Percentiles rank a stretch among this genome's conserved stretches.
phyloP scores from a whole-genome alignment of 2,113 vertebrate genomes.

The Pseudorhombus dupliciocellatus region DNA sequence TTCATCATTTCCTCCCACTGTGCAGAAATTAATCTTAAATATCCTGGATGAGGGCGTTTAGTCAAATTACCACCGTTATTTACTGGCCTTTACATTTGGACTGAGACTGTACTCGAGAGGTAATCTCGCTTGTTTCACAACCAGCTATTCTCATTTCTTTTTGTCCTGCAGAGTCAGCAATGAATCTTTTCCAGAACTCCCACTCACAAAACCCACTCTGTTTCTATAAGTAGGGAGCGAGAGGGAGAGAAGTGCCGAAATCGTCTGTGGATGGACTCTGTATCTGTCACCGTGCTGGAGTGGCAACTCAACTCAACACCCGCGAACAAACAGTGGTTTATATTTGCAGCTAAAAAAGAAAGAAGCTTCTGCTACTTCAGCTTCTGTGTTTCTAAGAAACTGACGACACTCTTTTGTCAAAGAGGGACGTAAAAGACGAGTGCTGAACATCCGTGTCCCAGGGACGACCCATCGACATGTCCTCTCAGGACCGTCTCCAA shows the following conservation, averaged over 20 bases:
- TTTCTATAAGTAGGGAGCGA: slow-evolving; percentile 59
- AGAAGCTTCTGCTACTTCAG: too few species aligned
- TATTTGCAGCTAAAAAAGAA: too few species aligned
- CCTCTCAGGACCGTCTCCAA: slow-evolving; percentile 3
- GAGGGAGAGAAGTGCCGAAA: slow-evolving; percentile 48
- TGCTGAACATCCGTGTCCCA: not conserved
- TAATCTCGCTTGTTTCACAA: not conserved
- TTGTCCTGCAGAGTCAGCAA: slow-evolving; percentile 61
- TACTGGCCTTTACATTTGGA: too few species aligned
- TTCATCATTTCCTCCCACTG: too few species aligned
- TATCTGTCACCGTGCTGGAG: slow-evolving; percentile 45
- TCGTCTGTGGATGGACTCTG: slow-evolving; percentile 49
- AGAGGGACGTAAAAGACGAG: too few species aligned
- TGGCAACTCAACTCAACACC: slow-evolving; percentile 36
- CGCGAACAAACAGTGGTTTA: not conserved
- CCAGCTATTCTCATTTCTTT: not conserved
- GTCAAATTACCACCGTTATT: too few species aligned
- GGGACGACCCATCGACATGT: not conserved
- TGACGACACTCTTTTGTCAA: too few species aligned
- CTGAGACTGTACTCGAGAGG: not conserved
- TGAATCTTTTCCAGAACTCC: slow-evolving; percentile 62
- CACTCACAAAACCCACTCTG: slow-evolving; percentile 70
- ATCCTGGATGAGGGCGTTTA: too few species aligned
- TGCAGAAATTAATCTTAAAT: too few species aligned
- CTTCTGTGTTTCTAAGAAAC: too few species aligned